Conservation (phyloP, 2,113 vertebrate species). For the Vanacampus margaritifer region DNA sequence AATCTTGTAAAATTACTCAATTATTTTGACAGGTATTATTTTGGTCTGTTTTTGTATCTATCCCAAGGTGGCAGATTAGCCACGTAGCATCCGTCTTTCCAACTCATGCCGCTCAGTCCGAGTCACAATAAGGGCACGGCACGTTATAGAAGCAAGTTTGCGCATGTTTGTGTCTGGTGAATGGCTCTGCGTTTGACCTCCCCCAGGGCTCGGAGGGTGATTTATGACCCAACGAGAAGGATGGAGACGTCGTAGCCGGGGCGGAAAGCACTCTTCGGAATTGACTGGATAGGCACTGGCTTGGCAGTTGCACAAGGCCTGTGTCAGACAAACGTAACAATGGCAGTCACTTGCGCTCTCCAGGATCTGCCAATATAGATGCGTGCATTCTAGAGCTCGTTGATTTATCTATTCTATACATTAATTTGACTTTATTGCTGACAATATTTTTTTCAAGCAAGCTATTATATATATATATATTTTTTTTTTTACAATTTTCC, state of each 20-base stretch:
- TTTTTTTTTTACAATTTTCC: no score
- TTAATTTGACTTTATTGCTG: no score
- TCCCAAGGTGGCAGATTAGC: constrained; percentile 25
- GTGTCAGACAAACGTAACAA: constrained; percentile 30
- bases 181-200: constrained; percentile 32
- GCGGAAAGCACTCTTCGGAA: constrained; percentile 46
- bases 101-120: constrained; percentile 20
- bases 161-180: constrained; percentile 44
- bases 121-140: constrained; percentile 45
- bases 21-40: no score
- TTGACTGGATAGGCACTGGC: constrained; percentile 38
- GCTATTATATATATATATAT: no score
- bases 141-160: constrained; percentile 29
- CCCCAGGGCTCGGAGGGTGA: constrained; percentile 16
- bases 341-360: not conserved
- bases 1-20: no score
- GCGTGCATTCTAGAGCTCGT: no score
- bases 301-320: constrained; percentile 28
- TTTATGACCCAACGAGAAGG: constrained; percentile 32
- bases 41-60: no score
- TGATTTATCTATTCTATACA: no score
- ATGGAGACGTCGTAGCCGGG: constrained; percentile 13
- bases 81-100: not conserved
- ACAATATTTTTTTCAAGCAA: no score
- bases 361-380: not conserved